Base-by-base conservation (phyloP, 2,113 vertebrate genomes). In the Glaucidium brasilianum region DNA sequence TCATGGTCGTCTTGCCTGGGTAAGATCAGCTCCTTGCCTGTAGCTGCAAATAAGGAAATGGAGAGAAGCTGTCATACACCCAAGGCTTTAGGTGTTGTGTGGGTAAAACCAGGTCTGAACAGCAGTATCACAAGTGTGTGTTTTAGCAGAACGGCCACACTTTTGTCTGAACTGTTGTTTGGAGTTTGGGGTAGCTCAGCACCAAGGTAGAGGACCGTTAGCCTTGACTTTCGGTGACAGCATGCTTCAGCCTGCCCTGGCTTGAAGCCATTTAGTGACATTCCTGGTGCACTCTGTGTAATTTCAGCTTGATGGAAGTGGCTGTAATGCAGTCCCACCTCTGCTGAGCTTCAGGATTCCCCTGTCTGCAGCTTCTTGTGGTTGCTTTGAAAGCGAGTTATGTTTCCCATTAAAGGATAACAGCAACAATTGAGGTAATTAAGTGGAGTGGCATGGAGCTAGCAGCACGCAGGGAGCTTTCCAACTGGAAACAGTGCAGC, bases 301-400 rank as follows among this genome's bases (percentile, higher is more conserved):
- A 97, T 98, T 97, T 98, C 98, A 96, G 90, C 89, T 73, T 63
- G 88, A 85, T 92, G 85, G 95, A 94, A 97, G 93, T 58, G 69
- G 72, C 94, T 92, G 90, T 89, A 94, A 76, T 84, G 91, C 85
- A 88, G 96, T 96, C 92, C 93, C 69, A 97, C 94, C 94, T 98
- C 98, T 98, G 97, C 97, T 98, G 98, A 97, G 97, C 97, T 97
- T 98, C 97, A 98, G 98, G 98, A 98, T 98, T 98, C 98, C 96
- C 94, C 94, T 97, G 98, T 97, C 98, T 97, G 97, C 98, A 97
- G 96, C 97, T 93, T 94, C 91, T 95, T 74, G 77, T 76, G 96
- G 97, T 90, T 80, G 92, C 98, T 98, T 97, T 97, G 98, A 98
- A 97, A 94, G 94, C 25, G 95, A 97, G 96, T 92, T 97, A 85